Conservation (phyloP, 1,140 invertebrate genomes). For the Tachypleus tridentatus region DNA sequence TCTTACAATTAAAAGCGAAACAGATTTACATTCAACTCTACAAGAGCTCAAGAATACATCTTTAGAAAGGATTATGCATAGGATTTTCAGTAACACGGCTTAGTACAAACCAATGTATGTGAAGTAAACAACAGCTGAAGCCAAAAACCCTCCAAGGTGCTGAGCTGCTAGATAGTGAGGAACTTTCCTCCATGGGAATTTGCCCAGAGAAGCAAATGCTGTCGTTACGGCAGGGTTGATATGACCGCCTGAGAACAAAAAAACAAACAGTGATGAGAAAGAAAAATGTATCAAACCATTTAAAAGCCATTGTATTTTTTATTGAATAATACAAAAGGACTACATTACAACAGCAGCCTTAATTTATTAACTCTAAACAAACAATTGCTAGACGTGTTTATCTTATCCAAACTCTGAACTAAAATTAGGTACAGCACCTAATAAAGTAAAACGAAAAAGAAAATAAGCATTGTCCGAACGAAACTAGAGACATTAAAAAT, state of each 20-base stretch:
- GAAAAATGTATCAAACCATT: not conserved
- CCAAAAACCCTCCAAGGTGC: conserved; percentile 42
- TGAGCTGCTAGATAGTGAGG: conserved; percentile 41
- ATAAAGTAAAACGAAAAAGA: not conserved
- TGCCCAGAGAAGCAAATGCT: conserved; percentile 35
- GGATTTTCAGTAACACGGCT: not conserved
- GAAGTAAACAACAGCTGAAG: conserved; percentile 36
- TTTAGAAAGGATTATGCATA: conserved; percentile 1
- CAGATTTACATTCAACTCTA: not conserved
- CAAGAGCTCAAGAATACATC: not conserved
- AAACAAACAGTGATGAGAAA: not conserved
- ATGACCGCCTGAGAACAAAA: conserved; percentile 38
- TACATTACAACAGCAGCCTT: not conserved
- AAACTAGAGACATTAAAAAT: not conserved
- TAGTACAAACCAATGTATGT: conserved; percentile 39
- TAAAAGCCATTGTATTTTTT: not conserved
- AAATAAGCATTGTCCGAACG: not conserved
- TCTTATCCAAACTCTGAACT: not conserved
- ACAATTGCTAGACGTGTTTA: not conserved
- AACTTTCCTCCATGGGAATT: conserved; percentile 36
- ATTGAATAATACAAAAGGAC: not conserved
- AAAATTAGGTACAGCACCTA: not conserved
- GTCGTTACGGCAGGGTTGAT: conserved; percentile 45
- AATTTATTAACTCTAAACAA: not conserved
- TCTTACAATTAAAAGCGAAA: too few relatives aligned